phyloP scores from a whole-genome alignment of 2,113 vertebrate species.

The Balaeniceps rex region DNA sequence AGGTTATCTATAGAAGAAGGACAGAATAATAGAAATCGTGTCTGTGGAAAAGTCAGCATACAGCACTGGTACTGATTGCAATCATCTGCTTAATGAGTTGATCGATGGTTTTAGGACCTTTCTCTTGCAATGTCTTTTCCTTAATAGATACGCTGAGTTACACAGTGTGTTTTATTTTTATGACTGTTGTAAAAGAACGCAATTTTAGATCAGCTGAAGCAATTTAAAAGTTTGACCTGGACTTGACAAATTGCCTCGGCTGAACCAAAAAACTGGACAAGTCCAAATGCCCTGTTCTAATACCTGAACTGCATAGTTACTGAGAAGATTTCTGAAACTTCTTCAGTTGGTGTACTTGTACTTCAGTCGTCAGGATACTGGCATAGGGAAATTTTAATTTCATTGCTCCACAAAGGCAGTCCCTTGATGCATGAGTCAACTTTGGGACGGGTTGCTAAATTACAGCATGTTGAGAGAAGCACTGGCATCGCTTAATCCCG shows the following conservation, averaged over 20 bases:
- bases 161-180: background rate
- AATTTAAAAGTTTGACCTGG: background rate
- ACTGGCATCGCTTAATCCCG: background rate
- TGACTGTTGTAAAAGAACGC: background rate
- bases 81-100: background rate
- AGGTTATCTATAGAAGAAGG: background rate
- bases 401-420: background rate
- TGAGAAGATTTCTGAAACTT: background rate
- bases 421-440: background rate
- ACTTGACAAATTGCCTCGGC: background rate
- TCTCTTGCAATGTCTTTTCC: background rate
- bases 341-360: background rate
- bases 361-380: background rate
- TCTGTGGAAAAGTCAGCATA: background rate
- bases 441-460: background rate
- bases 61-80: background rate
- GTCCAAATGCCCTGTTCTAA: background rate
- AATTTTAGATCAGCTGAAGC: background rate
- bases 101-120: background rate
- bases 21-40: background rate
- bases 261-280: background rate
- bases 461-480: background rate
- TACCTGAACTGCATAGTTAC: background rate
- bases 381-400: background rate
- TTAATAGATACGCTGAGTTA: background rate